Evolutionary conservation across 2,888 invertebrate genomes (phyloP).

Genomic region (Patella pellucida): DNA sequence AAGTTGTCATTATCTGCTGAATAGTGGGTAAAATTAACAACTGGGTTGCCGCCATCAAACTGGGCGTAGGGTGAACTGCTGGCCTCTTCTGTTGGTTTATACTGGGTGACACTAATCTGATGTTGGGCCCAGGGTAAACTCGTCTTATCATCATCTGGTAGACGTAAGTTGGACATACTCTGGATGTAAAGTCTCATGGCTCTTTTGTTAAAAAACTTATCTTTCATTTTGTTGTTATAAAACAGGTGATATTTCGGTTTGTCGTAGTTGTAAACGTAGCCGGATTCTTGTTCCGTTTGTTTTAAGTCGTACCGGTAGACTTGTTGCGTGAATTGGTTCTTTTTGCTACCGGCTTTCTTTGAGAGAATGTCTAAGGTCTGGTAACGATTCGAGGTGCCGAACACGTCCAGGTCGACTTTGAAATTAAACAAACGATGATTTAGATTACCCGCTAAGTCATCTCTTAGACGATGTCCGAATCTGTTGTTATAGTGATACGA

Average conservation of each 20-base stretch:
- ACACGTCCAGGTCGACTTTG: constrained; percentile 48
- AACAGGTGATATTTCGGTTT: constrained; percentile 54
- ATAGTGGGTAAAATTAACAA: constrained; percentile 48
- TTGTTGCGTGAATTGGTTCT: constrained; percentile 37
- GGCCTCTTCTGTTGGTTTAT: constrained; percentile 45
- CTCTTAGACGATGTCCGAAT: constrained; percentile 29
- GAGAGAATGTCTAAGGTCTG: constrained; percentile 51
- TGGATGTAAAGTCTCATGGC: constrained; percentile 30
- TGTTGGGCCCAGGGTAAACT: constrained; percentile 18
- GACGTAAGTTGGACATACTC: constrained; percentile 49
- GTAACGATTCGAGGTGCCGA: constrained; percentile 51
- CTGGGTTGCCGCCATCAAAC: constrained; percentile 45
- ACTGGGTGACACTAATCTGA: constrained; percentile 52
- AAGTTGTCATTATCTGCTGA: constrained; percentile 50
- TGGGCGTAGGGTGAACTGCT: constrained; percentile 50
- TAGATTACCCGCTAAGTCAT: constrained; percentile 24
- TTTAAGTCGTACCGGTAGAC: constrained; percentile 37
- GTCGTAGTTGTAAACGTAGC: constrained; percentile 51
- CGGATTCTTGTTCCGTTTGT: constrained; percentile 49
- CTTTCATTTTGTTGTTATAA: constrained; percentile 43
- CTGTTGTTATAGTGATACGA: constrained; percentile 13
- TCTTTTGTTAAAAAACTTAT: constrained; percentile 43
- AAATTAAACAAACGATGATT: constrained; percentile 40
- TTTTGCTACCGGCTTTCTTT: constrained; percentile 33
- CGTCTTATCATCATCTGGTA: neutral